Base-by-base conservation (phyloP, 2,888 invertebrate species). In the Cremastobaeus sp. region DNA sequence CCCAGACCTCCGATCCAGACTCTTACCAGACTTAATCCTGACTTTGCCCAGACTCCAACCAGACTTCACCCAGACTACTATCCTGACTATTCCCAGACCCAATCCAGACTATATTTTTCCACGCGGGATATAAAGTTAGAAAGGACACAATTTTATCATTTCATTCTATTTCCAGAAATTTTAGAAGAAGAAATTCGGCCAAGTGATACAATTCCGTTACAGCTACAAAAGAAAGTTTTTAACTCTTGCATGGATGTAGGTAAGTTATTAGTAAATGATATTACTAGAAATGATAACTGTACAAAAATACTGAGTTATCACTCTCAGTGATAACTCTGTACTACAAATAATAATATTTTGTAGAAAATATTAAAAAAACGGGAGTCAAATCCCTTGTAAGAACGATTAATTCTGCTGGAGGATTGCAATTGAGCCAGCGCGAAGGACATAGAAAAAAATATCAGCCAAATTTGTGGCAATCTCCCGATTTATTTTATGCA, bases 401-500 rank as follows among this genome's bases (percentile, higher is more conserved):
- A 3, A 37, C 25, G 0, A 52, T 74, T 11, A 69, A 69, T 3
- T 30, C 8, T 12, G 48, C 52, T 5, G 74, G 69, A 11, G 74
- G 74, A 18, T 74, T 64, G 69, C 74, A 64, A 9, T 2, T 74
- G 3, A 37, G 69, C 5, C 14, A 17, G 1, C 6, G 0, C 25
- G 35, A 50, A 15, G 60, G 69, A 62, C 17, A 69, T 17, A 5
- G 12, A 6, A 25, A n/a, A 2, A 34, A 52, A 20, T 35, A 60
- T 32, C n/a, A 59, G 0, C n/a, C n/a, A n/a, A n/a, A n/a, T n/a
- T n/a, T n/a, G n/a, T 74, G 74, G 74, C 69, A 69, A 64, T 15
- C 11, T 5, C 55, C 70, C 20, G 28, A 37, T 0, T 11, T 25
- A 0, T 64, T 52, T 47, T 74, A 65, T 18, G 52, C 68, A 11